These are phyloP conservation scores for Carassius auratus DNA, from an alignment of 2,113 vertebrate genomes.

Conservation along the genomic window DNA sequence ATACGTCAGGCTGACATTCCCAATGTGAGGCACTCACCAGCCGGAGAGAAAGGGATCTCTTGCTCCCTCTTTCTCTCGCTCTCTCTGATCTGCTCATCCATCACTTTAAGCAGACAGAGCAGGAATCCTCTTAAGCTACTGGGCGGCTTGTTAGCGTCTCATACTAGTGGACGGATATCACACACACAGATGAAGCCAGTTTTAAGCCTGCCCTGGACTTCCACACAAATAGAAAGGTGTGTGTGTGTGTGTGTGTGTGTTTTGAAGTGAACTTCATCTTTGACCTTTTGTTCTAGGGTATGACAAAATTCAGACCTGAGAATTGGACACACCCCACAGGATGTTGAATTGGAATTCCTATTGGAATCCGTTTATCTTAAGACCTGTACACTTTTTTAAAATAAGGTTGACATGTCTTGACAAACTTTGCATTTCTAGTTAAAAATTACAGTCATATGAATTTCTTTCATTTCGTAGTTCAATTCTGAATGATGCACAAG, in stretches of 20 bases:
- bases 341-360: neutral
- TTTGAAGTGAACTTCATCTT: slow-evolving; percentile 29
- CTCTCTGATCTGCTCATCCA: slow-evolving; percentile 39
- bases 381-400: neutral
- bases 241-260: neutral
- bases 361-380: neutral
- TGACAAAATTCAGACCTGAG: neutral
- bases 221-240: slow-evolving; percentile 7
- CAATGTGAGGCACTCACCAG: slow-evolving; percentile 23
- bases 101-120: slow-evolving; percentile 49
- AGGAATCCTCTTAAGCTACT: slow-evolving; percentile 50
- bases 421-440: neutral
- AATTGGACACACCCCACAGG: neutral
- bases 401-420: neutral
- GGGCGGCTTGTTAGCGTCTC: slow-evolving; percentile 45
- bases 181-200: slow-evolving; percentile 13
- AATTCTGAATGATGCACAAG: neutral
- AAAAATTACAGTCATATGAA: neutral
- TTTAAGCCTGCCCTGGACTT: slow-evolving; percentile 1
- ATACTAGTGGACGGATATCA: slow-evolving; percentile 32
- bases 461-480: neutral
- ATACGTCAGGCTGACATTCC: slow-evolving; percentile 29
- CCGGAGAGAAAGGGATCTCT: neutral
- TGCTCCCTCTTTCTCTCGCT: neutral
- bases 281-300: slow-evolving; percentile 5